Conservation (phyloP, 2,113 vertebrate species). For the Caretta caretta region DNA sequence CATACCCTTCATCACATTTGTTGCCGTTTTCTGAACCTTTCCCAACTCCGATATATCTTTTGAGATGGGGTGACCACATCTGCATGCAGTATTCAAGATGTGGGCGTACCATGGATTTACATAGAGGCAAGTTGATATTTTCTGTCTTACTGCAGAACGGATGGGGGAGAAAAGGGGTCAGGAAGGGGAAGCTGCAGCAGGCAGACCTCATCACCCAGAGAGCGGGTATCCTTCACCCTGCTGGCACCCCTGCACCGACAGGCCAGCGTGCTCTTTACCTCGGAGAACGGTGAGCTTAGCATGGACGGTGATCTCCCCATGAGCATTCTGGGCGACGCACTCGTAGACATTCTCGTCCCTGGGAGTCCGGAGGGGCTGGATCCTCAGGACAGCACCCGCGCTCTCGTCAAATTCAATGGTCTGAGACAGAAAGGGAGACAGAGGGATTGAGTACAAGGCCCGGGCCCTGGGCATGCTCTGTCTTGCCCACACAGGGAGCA, state of each 20-base stretch:
- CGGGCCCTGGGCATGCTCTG: fast-evolving
- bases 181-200: too few relatives aligned
- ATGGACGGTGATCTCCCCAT: conserved; percentile 90
- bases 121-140: too few relatives aligned
- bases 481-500: neutral
- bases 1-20: too few relatives aligned
- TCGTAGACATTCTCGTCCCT: conserved; percentile 97
- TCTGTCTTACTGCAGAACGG: too few relatives aligned
- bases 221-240: too few relatives aligned
- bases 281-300: conserved; percentile 97
- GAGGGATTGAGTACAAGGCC: neutral
- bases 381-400: conserved; percentile 93
- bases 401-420: conserved; percentile 98
- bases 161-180: too few relatives aligned
- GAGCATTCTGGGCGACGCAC: conserved; percentile 93
- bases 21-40: too few relatives aligned
- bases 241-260: neutral
- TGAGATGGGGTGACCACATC: too few relatives aligned
- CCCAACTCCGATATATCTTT: too few relatives aligned
- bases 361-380: conserved; percentile 95
- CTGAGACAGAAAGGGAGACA: conserved; percentile 65
- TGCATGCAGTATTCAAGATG: too few relatives aligned
- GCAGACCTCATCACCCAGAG: neutral
- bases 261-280: conserved; percentile 79
- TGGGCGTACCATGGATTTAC: too few relatives aligned